These are phyloP conservation scores for Idaea dimidiata DNA, from an alignment of 2,888 invertebrate genomes.

Conservation along the genomic window DNA sequence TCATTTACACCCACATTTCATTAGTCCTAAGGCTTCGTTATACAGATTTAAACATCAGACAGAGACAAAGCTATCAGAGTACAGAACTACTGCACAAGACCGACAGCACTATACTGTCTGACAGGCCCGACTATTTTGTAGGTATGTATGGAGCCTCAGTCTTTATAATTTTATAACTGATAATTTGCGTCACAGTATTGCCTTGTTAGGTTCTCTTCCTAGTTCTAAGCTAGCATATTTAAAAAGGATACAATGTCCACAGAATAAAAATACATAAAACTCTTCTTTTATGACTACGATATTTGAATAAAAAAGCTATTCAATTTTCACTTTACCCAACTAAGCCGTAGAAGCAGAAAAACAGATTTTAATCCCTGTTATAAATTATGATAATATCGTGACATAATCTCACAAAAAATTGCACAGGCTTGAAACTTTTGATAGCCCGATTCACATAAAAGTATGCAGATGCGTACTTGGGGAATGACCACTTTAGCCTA, in stretches of 20 bases:
- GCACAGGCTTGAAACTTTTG: not conserved
- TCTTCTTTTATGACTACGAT: not conserved
- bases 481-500: too few relatives aligned
- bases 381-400: slow-evolving; percentile 1
- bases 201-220: not conserved
- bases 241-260: not conserved
- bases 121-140: too few relatives aligned
- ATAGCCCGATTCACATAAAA: not conserved
- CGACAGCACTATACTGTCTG: too few relatives aligned
- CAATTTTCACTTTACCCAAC: slow-evolving; percentile 1
- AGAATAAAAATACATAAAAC: not conserved
- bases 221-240: not conserved
- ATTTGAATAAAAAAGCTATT: not conserved
- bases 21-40: not conserved
- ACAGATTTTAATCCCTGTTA: not conserved
- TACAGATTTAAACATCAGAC: not conserved
- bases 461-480: too few relatives aligned
- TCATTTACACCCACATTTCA: not conserved
- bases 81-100: too few relatives aligned
- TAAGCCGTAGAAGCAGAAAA: not conserved
- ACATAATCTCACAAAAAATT: not conserved
- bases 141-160: too few relatives aligned
- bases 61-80: too few relatives aligned
- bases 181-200: too few relatives aligned
- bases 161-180: too few relatives aligned